These are phyloP conservation scores for Lacanobia wlatinum DNA, from an alignment of 2,888 invertebrate genomes.

Conservation along the genomic window DNA sequence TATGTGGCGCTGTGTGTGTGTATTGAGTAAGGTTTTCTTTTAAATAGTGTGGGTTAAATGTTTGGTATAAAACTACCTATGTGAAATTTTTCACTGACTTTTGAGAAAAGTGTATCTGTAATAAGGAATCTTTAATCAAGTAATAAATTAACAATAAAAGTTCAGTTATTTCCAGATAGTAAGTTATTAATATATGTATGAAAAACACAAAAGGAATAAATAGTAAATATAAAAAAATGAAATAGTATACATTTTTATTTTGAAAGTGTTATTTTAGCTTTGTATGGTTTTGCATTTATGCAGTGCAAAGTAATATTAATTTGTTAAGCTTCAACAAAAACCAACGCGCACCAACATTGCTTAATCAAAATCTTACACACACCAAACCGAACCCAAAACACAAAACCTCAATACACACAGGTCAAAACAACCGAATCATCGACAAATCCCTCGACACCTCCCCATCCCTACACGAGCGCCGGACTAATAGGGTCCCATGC, in stretches of 20 bases:
- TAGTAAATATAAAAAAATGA: no score
- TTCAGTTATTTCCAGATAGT: no score
- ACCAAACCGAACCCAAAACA: constrained; percentile 9
- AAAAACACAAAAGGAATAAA: no score
- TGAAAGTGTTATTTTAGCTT: background rate
- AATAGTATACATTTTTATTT: no score
- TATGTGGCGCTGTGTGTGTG: constrained; percentile 12
- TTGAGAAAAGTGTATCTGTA: background rate
- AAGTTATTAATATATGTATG: no score
- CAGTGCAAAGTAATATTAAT: background rate
- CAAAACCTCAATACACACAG: constrained; percentile 22
- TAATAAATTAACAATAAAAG: no score
- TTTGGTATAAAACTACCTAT: background rate
- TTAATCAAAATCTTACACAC: constrained; percentile 18
- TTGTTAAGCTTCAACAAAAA: no score
- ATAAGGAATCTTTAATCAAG: no score
- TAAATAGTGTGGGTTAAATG: background rate
- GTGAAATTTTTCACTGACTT: background rate
- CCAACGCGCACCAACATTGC: background rate
- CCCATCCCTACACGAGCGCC: constrained; percentile 69
- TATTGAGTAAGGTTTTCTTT: background rate
- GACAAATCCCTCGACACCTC: constrained; percentile 58
- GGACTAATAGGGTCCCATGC: constrained; percentile 80
- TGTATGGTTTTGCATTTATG: no score
- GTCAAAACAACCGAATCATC: constrained; percentile 44